Evolutionary conservation across 2,888 invertebrate species (phyloP).

Genomic region (Mythimna ferrago): DNA sequence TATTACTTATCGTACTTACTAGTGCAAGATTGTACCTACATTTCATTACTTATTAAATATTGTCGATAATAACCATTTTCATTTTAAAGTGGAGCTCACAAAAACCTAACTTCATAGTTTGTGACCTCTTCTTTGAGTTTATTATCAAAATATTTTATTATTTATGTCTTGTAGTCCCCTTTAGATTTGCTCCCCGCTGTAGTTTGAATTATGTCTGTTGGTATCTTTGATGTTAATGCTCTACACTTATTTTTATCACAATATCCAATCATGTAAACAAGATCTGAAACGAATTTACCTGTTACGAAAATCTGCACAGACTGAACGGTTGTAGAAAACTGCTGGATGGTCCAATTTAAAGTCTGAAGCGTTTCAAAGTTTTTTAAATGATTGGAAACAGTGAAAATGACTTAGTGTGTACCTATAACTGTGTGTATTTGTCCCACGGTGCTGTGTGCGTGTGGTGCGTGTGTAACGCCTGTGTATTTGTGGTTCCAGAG

Average conservation of each 20-base stretch:
- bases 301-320: too few relatives aligned
- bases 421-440: conserved; percentile 65
- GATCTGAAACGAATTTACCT: conserved; percentile 5
- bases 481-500: conserved; percentile 91
- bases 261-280: conserved; percentile 45
- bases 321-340: not conserved
- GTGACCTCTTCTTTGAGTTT: conserved; percentile 6
- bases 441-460: conserved; percentile 65
- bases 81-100: not conserved
- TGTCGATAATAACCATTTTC: conserved; percentile 7
- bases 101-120: conserved; percentile 2
- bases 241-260: conserved; percentile 37
- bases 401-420: conserved; percentile 34
- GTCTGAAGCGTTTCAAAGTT: conserved; percentile 18
- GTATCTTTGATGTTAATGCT: conserved; percentile 57
- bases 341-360: conserved; percentile 2
- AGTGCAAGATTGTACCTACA: not conserved
- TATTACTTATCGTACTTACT: not conserved
- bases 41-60: not conserved
- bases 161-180: conserved; percentile 10
- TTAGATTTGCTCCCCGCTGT: conserved; percentile 37
- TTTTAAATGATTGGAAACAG: conserved; percentile 37
- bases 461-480: conserved; percentile 83
- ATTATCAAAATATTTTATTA: conserved; percentile 5
- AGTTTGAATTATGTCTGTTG: conserved; percentile 61